A percentile compares a stretch with the other conserved stretches of the same genome.
phyloP scores from a whole-genome alignment of 2,888 invertebrate genomes.

The Stratiomys singularior region DNA sequence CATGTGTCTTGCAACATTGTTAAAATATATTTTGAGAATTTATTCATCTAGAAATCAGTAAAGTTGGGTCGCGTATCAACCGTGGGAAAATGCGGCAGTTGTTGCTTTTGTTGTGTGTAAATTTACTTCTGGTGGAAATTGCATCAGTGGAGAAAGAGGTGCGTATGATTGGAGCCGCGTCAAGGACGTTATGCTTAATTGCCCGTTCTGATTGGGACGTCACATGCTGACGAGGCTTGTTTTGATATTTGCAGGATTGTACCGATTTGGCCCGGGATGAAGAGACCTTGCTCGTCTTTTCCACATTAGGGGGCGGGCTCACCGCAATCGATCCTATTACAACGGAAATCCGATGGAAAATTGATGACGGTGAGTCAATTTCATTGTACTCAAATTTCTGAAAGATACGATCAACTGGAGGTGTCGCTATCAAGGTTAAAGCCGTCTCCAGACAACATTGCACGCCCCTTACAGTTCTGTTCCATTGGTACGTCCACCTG shows the following conservation, averaged over 20 bases:
- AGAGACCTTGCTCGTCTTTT: constrained; percentile 83
- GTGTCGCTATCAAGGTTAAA: too few relatives aligned
- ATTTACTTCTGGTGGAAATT: constrained; percentile 26
- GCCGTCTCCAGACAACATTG: too few relatives aligned
- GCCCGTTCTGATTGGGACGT: not conserved
- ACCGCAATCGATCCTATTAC: constrained; percentile 88
- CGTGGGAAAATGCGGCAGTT: constrained; percentile 33
- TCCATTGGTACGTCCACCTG: too few relatives aligned
- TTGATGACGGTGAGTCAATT: constrained; percentile 80
- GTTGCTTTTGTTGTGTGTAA: constrained; percentile 40
- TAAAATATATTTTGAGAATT: constrained; percentile 10
- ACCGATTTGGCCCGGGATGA: constrained; percentile 77
- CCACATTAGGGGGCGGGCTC: constrained; percentile 92
- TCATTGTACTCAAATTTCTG: too few relatives aligned
- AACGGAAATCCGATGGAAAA: constrained; percentile 89
- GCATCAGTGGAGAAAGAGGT: constrained; percentile 45
- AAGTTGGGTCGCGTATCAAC: constrained; percentile 11
- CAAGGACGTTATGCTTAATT: not conserved
- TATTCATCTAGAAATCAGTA: not conserved
- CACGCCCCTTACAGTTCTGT: too few relatives aligned
- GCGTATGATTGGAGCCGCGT: not conserved
- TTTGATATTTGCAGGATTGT: constrained; percentile 63
- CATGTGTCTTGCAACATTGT: constrained; percentile 16
- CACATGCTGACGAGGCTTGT: not conserved
- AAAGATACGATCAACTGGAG: too few relatives aligned